These are phyloP conservation scores for Allacma fusca DNA, from an alignment of 2,888 invertebrate genomes.

Conservation along the genomic window DNA sequence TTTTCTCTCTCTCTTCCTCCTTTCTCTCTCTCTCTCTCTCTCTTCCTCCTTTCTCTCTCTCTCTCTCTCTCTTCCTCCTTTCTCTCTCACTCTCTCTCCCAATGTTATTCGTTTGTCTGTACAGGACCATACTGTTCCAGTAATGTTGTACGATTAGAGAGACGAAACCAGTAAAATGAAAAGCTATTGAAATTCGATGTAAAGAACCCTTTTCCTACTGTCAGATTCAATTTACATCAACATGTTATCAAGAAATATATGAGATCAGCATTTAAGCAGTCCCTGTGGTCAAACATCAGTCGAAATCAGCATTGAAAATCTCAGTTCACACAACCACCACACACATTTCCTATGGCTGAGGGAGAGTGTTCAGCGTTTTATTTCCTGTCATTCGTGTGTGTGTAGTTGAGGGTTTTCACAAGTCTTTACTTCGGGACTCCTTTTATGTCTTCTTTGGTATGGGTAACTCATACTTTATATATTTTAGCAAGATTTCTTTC, in stretches of 20 bases:
- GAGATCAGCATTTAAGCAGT: slow-evolving; percentile 26
- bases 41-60: not conserved
- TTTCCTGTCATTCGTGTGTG: slow-evolving; percentile 23
- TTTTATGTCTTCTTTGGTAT: slow-evolving; percentile 22
- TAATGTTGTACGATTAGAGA: not conserved
- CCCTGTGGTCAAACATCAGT: slow-evolving; percentile 25
- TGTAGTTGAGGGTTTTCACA: no score
- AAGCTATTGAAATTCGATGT: slow-evolving; percentile 24
- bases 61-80: slow-evolving; percentile 14
- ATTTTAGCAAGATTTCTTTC: slow-evolving; percentile 7
- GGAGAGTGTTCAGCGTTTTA: not conserved
- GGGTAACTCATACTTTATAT: not conserved
- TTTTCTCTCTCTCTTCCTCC: slow-evolving; percentile 1
- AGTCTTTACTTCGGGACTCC: not conserved
- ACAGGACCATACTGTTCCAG: not conserved
- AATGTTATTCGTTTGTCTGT: not conserved
- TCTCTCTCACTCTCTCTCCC: not conserved
- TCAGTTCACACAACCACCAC: slow-evolving; percentile 17
- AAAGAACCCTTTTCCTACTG: slow-evolving; percentile 24
- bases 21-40: not conserved
- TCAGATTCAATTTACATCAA: slow-evolving; percentile 30
- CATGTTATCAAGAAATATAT: slow-evolving; percentile 26
- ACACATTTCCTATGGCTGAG: slow-evolving; percentile 7
- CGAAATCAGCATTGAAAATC: slow-evolving; percentile 23
- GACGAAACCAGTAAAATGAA: not conserved